Conservation (phyloP, 2,113 vertebrate species). For the Hyperopisus bebe region DNA sequence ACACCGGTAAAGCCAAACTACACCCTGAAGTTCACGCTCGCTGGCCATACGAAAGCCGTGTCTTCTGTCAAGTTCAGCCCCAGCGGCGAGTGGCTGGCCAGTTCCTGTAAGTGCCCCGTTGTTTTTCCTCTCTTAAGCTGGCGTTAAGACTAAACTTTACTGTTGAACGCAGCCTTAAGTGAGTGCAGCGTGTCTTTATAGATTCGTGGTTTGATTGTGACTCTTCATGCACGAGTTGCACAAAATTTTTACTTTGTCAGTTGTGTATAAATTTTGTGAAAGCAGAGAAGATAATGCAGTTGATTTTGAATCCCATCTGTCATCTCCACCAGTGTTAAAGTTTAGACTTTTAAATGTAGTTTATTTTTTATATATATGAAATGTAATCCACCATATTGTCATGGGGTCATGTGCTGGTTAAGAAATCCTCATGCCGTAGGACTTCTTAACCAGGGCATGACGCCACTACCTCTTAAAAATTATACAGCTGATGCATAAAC, state of each 20-base stretch:
- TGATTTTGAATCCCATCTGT: background rate
- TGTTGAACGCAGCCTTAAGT: background rate
- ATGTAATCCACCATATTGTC: too few relatives aligned
- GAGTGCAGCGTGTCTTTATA: background rate
- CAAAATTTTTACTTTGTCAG: background rate
- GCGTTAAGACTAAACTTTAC: background rate
- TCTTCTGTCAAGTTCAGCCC: constrained; percentile 98
- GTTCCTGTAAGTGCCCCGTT: constrained; percentile 78
- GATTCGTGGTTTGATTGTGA: background rate
- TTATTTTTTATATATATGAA: too few relatives aligned
- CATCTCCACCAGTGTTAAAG: background rate
- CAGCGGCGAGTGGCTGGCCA: constrained; percentile 95
- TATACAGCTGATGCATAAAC: too few relatives aligned
- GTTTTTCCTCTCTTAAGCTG: background rate
- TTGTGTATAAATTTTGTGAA: background rate
- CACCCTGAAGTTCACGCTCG: constrained; percentile 90
- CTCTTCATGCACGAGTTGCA: background rate
- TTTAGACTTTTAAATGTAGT: too few relatives aligned
- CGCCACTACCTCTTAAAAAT: too few relatives aligned
- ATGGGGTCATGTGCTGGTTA: too few relatives aligned
- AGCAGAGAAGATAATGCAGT: background rate
- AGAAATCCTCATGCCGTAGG: too few relatives aligned
- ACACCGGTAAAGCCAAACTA: constrained; percentile 94
- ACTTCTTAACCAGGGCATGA: too few relatives aligned
- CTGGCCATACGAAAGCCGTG: constrained; percentile 94